Base-by-base conservation (phyloP, 2,888 invertebrate genomes). In the Dusona sp. region DNA sequence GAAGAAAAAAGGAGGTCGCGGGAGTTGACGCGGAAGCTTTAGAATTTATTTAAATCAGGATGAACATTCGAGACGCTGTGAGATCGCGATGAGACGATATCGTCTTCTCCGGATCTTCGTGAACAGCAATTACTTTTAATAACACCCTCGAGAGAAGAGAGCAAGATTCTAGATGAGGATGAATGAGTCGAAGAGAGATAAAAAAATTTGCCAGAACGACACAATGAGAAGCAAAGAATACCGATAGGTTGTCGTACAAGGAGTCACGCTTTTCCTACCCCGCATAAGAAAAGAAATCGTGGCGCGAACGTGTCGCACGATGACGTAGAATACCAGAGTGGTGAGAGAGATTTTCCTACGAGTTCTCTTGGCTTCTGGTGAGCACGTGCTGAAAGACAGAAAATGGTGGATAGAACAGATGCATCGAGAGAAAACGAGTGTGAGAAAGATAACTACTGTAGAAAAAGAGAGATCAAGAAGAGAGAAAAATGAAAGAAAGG, bases 91-190 rank as follows among this genome's bases (percentile, higher is more conserved):
- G 22, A 13, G 16, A 33, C 45, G 61, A 65, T 68, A 79, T 79
- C 81, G 48, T 22, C 73, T 73, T 48, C 57, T 38, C 74, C 51
- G 78, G 54, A 85, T 82, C 73, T 81, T 78, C 67, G 61, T 42
- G 73, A 78, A 81, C 81, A 67, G 81, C 85, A 85, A 85, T 85
- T 85, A 85, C 85, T 82, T 82, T 82, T 82, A 85, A 88, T 88
- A 85, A 87, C 42, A 73, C 78, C 73, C 72, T 25, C 72, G 79
- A 65, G 84, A 81, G 67, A 86, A 67, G 72, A 77, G 36, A 38
- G 22, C 42, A 65, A 29, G 9, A 13, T n/a, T 16, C 25, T 8
- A 38, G 33, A 36, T 38, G 8, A n/a, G 51, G 36, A 57, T 19
- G 36, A 45, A 72, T 33, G 36, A 19, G 70, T 70, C 19, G n/a